Evolutionary conservation across 2,888 invertebrate genomes (phyloP).

Genomic region (Bursaphelenchus okinawaensis): DNA sequence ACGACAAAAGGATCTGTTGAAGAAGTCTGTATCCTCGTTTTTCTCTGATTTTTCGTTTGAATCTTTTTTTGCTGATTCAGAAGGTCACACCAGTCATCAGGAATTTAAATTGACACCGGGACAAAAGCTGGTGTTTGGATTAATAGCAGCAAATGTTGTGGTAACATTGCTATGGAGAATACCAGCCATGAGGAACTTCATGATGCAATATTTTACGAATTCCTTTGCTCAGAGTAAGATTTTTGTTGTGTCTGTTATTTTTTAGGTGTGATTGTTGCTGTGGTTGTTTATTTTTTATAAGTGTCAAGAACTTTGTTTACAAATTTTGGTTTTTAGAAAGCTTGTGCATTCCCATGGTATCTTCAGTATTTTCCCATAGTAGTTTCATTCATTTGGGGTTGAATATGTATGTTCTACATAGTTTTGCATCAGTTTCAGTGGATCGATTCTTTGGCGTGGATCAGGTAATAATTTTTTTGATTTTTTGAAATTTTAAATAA

Average conservation of each 20-base stretch:
- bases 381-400: constrained; percentile 77
- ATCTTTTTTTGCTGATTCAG: background rate
- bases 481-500: constrained; percentile 3
- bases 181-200: constrained; percentile 33
- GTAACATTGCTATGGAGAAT: constrained; percentile 42
- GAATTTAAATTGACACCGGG: constrained; percentile 27
- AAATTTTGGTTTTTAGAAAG: constrained; percentile 62
- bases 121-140: constrained; percentile 27
- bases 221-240: constrained; percentile 46
- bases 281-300: constrained; percentile 10
- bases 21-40: background rate
- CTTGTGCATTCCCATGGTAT: constrained; percentile 78
- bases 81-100: constrained; percentile 7
- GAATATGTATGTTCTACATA: constrained; percentile 93
- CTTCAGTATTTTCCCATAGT: constrained; percentile 91
- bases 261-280: background rate
- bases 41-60: constrained; percentile 5
- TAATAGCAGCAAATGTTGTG: constrained; percentile 31
- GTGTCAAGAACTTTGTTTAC: background rate
- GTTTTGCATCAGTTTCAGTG: constrained; percentile 66
- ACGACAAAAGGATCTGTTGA: constrained; percentile 3
- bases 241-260: background rate
- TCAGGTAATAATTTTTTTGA: constrained; percentile 31
- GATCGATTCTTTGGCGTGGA: constrained; percentile 40
- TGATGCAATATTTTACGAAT: constrained; percentile 54